Evolutionary conservation across 2,888 invertebrate genomes (phyloP), one percentile per base, ranked within the genome.

Genomic region (Hydrotaea cyrtoneurina): DNA sequence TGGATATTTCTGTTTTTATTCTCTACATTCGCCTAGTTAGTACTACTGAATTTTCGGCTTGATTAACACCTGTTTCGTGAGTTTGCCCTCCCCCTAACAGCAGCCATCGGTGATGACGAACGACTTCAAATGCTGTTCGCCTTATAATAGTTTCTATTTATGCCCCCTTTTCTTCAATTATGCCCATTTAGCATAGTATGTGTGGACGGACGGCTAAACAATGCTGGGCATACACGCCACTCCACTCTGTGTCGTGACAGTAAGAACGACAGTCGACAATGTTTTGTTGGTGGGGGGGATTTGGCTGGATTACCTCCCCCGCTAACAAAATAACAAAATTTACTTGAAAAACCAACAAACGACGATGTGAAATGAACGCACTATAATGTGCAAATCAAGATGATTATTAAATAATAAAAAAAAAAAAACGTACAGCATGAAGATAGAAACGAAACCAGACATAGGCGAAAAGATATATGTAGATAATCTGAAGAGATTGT

Each of bases 41-140:
- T 19, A 11, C 19, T 66, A 39, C 21, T 15, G 46, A 59, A 43
- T 77, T n/a, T 55, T 69, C 17, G 43, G 69, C 43, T 57, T 71
- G 13, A 78, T 78, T 78, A 78, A 36, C 78, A 78, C 78, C 66
- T 77, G 17, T 69, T 53, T 69, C 43, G 13, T 69, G 15, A 5
- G n/a, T 17, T 43, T 43, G 46, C 5, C 13, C 11, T 69, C 46
- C 43, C 21, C 43, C 59, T 59, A 0, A 13, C 26, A 23, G 2
- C n/a, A 11, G 53, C 57, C 5, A 10, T 11, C 23, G 13, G 2
- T 31, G 31, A 31, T 31, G 31, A 31, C 31, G 31, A 31, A 31
- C 7, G 31, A 7, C 31, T 31, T 3, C 26, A 26, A 23, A 23
- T 59, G 1, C 26, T 23, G 7, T 15, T 23, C 23, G 7, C n/a